These are phyloP conservation scores for Ormyrus nitidulus DNA, from an alignment of 2,888 invertebrate species.

Conservation along the genomic window DNA sequence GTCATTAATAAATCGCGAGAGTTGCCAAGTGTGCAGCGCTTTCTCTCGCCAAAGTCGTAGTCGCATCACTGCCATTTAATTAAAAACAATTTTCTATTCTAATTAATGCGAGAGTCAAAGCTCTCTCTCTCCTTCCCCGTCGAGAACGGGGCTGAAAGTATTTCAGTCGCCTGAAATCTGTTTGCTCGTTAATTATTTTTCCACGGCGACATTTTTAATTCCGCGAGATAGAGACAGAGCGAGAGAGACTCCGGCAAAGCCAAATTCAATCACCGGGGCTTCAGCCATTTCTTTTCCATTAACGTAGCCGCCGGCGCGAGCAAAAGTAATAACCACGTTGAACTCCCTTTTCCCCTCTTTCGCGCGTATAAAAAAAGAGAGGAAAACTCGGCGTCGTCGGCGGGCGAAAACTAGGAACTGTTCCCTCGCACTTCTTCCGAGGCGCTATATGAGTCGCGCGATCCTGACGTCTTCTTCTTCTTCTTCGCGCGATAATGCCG, in stretches of 20 bases:
- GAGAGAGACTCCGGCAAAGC: slow-evolving; percentile 12
- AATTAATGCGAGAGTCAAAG: slow-evolving; percentile 44
- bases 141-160: slow-evolving; percentile 11
- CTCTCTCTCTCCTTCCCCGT: background rate
- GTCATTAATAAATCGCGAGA: too few species aligned
- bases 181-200: slow-evolving; percentile 55
- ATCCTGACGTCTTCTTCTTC: slow-evolving; percentile 1
- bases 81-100: slow-evolving; percentile 54
- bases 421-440: background rate
- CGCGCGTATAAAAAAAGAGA: slow-evolving; percentile 16
- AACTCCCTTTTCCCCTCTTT: background rate
- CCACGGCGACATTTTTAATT: slow-evolving; percentile 52
- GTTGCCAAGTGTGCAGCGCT: too few species aligned
- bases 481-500: slow-evolving; percentile 7
- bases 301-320: slow-evolving; percentile 17
- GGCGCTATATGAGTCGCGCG: background rate
- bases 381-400: background rate
- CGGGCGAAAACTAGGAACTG: background rate
- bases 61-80: slow-evolving; percentile 36
- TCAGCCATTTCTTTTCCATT: slow-evolving; percentile 49
- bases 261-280: slow-evolving; percentile 47
- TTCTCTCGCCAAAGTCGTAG: too few species aligned
- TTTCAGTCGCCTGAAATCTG: slow-evolving; percentile 43
- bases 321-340: slow-evolving; percentile 43
- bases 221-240: slow-evolving; percentile 16